These are phyloP conservation scores for Lepidocyrtoides sp. DNA, from an alignment of 2,888 invertebrate genomes.

Conservation along the genomic window DNA sequence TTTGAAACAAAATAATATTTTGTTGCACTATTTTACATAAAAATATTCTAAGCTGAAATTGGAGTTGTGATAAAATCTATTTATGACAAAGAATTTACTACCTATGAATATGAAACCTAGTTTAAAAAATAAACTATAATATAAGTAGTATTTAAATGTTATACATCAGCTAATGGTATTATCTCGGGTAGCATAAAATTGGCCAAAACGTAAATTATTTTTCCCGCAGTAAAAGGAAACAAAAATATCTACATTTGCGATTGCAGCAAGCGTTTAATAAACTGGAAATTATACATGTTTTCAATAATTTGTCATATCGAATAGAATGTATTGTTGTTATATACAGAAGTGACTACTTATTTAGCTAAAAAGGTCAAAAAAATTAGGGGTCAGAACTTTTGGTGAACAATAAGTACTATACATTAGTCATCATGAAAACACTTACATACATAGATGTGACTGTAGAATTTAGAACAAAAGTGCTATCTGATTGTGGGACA, in stretches of 20 bases:
- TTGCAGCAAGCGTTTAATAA: too few relatives aligned
- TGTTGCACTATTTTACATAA: neutral
- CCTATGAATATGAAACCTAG: neutral
- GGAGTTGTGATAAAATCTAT: conserved; percentile 22
- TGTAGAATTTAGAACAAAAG: too few relatives aligned
- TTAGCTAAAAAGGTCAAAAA: too few relatives aligned
- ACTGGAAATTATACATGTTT: neutral
- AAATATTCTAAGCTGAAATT: neutral
- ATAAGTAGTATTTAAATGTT: neutral
- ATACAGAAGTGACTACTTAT: too few relatives aligned
- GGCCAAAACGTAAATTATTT: neutral
- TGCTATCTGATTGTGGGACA: too few relatives aligned
- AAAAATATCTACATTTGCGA: neutral
- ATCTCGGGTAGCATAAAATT: neutral
- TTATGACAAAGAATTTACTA: too few relatives aligned
- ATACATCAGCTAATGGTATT: neutral
- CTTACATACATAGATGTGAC: too few relatives aligned
- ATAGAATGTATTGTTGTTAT: too few relatives aligned
- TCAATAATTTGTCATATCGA: neutral
- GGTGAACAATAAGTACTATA: too few relatives aligned
- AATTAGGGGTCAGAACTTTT: too few relatives aligned
- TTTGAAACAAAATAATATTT: neutral
- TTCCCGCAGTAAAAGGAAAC: neutral
- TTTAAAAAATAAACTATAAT: neutral
- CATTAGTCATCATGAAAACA: too few relatives aligned